Base-by-base conservation (phyloP, 2,797 vertebrate species). In the Hydrophis major region DNA sequence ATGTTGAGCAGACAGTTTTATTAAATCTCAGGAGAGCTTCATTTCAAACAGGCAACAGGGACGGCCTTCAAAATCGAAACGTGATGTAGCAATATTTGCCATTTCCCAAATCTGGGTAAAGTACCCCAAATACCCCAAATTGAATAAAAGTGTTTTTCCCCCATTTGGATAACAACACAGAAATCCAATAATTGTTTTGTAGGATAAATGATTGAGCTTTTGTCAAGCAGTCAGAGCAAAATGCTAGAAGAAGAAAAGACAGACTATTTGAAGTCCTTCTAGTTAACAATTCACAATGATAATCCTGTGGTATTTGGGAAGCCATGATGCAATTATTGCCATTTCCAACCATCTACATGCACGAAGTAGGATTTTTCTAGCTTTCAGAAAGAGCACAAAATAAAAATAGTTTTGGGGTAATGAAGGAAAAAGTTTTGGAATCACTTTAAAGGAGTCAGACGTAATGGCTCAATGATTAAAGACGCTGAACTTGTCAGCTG, bases 51-150 rank as follows among this genome's bases (percentile, higher is more conserved):
- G 60, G 57, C 0, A 0, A 74, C 1, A 47, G 25, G 53, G 42
- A 32, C 12, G 42, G 0, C 4, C 0, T 0, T 0, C 6, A 86
- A 28, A n/a, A 57, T 94, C n/a, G 0, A 37, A 0, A 0, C 27
- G 0, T 0, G 56, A 90, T 90, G 0, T 13, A 16, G 6, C 47
- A 66, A 55, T 60, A 93, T 87, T 57, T 90, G 12, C n/a, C 14
- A 25, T 66, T 74, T 74, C n/a, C 66, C 16, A 74, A 37, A 74
- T 37, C 16, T 74, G 16, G 32, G 32, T 74, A 74, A 74, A 74
- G 32, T 74, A 74, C 69, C 16, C 6, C n/a, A 37, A 74, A 74
- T 74, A 74, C 66, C 16, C 6, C 32, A 37, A 74, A 74, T 20
- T 37, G 69, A 32, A 20, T 20, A 37, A 18, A 74, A 69, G 28